A percentile compares a stretch with the other conserved stretches of the same genome.
These are phyloP conservation scores for Phania funesta DNA, from an alignment of 2,888 invertebrate species.

Conservation along the genomic window DNA sequence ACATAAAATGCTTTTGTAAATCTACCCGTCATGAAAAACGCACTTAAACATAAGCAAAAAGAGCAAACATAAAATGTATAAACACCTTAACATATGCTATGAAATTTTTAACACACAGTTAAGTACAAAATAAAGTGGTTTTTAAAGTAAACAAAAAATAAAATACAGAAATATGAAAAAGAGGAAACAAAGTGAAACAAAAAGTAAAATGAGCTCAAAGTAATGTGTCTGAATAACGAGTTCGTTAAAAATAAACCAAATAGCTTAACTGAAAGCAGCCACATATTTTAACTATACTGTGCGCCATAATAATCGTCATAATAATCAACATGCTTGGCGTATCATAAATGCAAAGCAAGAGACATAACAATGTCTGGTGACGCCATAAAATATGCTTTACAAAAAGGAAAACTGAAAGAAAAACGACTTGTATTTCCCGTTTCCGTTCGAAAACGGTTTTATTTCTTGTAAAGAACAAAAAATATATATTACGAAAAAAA, in stretches of 20 bases:
- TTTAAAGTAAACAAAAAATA: slow-evolving; percentile 56
- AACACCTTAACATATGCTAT: slow-evolving; percentile 64
- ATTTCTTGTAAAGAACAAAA: slow-evolving; percentile 26
- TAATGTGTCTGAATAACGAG: slow-evolving; percentile 20
- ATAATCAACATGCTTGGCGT: slow-evolving; percentile 37
- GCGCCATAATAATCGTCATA: slow-evolving; percentile 56
- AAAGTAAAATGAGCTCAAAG: slow-evolving; percentile 31
- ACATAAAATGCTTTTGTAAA: slow-evolving; percentile 32
- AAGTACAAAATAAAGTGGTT: slow-evolving; percentile 63
- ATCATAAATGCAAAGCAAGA: slow-evolving; percentile 55
- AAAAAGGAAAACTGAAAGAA: slow-evolving; percentile 34
- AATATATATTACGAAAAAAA: neutral
- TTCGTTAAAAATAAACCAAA: slow-evolving; percentile 46
- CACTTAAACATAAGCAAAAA: slow-evolving; percentile 22
- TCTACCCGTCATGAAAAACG: slow-evolving; percentile 34
- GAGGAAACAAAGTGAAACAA: slow-evolving; percentile 35
- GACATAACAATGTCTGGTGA: slow-evolving; percentile 61
- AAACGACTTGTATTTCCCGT: slow-evolving; percentile 64
- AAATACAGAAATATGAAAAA: slow-evolving; percentile 31
- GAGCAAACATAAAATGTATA: slow-evolving; percentile 51
- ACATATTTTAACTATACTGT: slow-evolving; percentile 33
- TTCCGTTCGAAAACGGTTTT: slow-evolving; percentile 59
- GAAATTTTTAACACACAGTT: slow-evolving; percentile 55
- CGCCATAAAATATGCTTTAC: slow-evolving; percentile 60
- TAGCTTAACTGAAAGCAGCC: slow-evolving; percentile 24